Evolutionary conservation across 2,797 vertebrate species (phyloP), one percentile per base, ranked within the genome.

Genomic region (Pipistrellus nathusii): DNA sequence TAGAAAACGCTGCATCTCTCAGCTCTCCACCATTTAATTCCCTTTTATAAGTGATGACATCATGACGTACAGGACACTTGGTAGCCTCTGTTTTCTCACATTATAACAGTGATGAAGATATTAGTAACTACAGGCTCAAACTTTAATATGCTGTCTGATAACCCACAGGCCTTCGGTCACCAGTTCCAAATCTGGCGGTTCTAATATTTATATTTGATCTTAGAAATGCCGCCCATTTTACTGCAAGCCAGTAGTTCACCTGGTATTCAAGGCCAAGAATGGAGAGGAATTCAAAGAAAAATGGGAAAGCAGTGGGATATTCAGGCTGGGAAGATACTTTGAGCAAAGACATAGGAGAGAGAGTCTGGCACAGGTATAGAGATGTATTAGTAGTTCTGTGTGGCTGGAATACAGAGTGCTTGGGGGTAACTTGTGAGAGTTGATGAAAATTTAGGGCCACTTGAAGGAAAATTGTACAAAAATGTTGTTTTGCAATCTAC

Each of bases 211-310:
- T 25, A 69, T 18, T 46, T 48, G 5, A 48, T 71, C 85, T 18
- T 69, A 57, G 46, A 68, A 85, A 85, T 69, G 48, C 14, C 51
- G 88, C 23, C 30, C 9, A 57, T 76, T 84, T 97, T 72, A 71
- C 30, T 44, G 51, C 5, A 90, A 85, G n/a, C 44, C 17, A 27
- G 1, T 51, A 84, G 80, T 80, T 38, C 32, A 53, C 30, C 64
- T 81, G 25, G 53, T 23, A 51, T 18, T 72, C 35, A 72, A 72
- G 5, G 78, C 35, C 25, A 51, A 68, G 41, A 72, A 66, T 44
- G 30, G 18, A 46, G 32, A 69, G 21, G 38, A 72, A 59, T 44
- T 25, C 35, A 77, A 87, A 83, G 30, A 62, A 76, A 90, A 76
- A 32, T 15, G 18, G 3, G 6, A 48, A 44, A 27, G 27, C 59